Conservation (phyloP, 2,888 invertebrate genomes). For the Ectobius pallidus region DNA sequence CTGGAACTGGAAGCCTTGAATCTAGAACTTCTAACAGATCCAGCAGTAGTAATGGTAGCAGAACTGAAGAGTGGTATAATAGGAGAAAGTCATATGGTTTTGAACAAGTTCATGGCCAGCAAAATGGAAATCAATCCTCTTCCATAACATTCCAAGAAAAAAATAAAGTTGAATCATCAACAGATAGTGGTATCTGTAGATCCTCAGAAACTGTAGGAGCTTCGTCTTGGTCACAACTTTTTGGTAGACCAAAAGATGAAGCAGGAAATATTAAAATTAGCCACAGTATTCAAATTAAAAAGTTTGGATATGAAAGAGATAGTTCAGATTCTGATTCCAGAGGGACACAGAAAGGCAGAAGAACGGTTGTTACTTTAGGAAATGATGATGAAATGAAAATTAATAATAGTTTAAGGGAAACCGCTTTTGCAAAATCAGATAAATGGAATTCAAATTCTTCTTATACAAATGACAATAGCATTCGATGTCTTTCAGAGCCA, state of each 20-base stretch:
- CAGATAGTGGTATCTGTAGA: conserved; percentile 77
- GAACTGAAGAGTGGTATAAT: conserved; percentile 72
- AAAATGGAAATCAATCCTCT: conserved; percentile 11
- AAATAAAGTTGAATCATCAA: conserved; percentile 59
- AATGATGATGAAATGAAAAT: conserved; percentile 3
- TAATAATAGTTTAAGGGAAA: neutral
- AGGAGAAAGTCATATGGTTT: conserved; percentile 81
- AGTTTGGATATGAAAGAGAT: neutral
- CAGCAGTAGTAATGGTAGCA: conserved; percentile 55
- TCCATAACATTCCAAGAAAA: conserved; percentile 22
- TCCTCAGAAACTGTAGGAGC: conserved; percentile 69
- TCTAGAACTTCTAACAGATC: conserved; percentile 55
- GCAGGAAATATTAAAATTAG: neutral
- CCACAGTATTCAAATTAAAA: conserved; percentile 27
- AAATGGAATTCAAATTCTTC: neutral
- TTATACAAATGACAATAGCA: neutral
- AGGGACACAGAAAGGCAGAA: conserved; percentile 5
- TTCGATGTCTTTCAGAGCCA: conserved; percentile 21
- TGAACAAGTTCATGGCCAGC: conserved; percentile 59
- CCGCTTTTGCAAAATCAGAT: neutral
- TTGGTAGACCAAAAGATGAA: neutral
- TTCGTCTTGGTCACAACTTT: conserved; percentile 45
- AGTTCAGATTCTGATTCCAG: neutral
- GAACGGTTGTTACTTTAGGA: conserved; percentile 36
- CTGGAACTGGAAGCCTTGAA: conserved; percentile 58